These are phyloP conservation scores for Trichonephila clavipes DNA, from an alignment of 1,140 invertebrate species.

Conservation along the genomic window DNA sequence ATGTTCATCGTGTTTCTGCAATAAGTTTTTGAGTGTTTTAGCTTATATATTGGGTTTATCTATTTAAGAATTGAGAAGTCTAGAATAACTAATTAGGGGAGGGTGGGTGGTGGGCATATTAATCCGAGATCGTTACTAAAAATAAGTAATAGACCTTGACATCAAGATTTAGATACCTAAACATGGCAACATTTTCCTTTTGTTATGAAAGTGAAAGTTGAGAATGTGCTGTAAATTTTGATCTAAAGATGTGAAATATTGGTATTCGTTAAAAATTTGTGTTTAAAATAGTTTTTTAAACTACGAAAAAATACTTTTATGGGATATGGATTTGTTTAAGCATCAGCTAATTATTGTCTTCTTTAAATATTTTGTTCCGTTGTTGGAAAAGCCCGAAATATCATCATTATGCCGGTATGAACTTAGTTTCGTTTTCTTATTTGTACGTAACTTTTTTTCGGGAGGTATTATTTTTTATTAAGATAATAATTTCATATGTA, in stretches of 20 bases:
- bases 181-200: neutral
- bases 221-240: slow-evolving; percentile 9
- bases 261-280: neutral
- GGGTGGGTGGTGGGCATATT: too few relatives aligned
- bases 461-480: too few relatives aligned
- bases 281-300: neutral
- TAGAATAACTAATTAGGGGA: too few relatives aligned
- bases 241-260: neutral
- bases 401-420: slow-evolving; percentile 38
- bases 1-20: too few relatives aligned
- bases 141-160: too few relatives aligned
- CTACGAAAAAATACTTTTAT: neutral
- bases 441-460: neutral
- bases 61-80: too few relatives aligned
- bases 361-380: neutral
- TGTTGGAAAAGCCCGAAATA: neutral
- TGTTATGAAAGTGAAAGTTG: slow-evolving; percentile 49
- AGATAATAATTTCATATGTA: neutral
- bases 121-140: too few relatives aligned
- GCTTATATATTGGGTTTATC: too few relatives aligned
- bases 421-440: neutral
- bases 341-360: neutral
- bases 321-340: neutral
- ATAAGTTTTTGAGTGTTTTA: too few relatives aligned
- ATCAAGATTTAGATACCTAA: neutral